Evolutionary conservation across 2,797 vertebrate species (phyloP).

Genomic region (Triplophysa bombifrons): DNA sequence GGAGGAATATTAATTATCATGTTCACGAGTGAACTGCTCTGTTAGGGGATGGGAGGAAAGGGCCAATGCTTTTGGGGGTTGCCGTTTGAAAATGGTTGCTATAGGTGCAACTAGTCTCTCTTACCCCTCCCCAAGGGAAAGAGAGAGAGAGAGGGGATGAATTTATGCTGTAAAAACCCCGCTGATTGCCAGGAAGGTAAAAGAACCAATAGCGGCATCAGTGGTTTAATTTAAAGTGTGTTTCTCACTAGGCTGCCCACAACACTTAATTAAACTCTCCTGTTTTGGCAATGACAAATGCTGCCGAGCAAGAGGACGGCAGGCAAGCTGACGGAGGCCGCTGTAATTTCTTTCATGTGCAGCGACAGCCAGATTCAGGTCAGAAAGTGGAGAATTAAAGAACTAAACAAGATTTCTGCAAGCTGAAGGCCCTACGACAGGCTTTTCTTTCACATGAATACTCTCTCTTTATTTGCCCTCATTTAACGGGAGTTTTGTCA

Average conservation of each 20-base stretch:
- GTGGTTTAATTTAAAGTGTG: constrained; percentile 99
- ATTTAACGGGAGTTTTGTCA: constrained; percentile 76
- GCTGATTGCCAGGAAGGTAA: constrained; percentile 95
- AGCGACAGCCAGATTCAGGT: constrained; percentile 87
- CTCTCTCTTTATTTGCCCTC: constrained; percentile 65
- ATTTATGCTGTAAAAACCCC: constrained; percentile 89
- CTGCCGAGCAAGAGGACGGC: constrained; percentile 87
- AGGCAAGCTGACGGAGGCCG: constrained; percentile 88
- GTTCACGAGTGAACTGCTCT: constrained; percentile 90
- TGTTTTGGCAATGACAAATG: constrained; percentile 99
- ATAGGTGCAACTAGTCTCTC: constrained; percentile 80
- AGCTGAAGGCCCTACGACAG: constrained; percentile 73
- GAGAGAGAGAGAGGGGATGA: constrained; percentile 61
- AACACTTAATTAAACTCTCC: constrained; percentile 99
- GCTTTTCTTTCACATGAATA: constrained; percentile 71
- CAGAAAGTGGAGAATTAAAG: constrained; percentile 86
- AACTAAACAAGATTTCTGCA: constrained; percentile 80
- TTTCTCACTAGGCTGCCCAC: constrained; percentile 99
- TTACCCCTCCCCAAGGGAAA: constrained; percentile 19
- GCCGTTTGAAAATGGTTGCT: constrained; percentile 87
- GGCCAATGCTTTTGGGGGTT: constrained; percentile 63
- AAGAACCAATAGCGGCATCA: constrained; percentile 94
- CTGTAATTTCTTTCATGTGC: constrained; percentile 94
- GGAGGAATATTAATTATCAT: constrained; percentile 90
- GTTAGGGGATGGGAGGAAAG: constrained; percentile 81